phyloP scores from a whole-genome alignment of 2,113 vertebrate species.

The Erythrolamprus reginae region DNA sequence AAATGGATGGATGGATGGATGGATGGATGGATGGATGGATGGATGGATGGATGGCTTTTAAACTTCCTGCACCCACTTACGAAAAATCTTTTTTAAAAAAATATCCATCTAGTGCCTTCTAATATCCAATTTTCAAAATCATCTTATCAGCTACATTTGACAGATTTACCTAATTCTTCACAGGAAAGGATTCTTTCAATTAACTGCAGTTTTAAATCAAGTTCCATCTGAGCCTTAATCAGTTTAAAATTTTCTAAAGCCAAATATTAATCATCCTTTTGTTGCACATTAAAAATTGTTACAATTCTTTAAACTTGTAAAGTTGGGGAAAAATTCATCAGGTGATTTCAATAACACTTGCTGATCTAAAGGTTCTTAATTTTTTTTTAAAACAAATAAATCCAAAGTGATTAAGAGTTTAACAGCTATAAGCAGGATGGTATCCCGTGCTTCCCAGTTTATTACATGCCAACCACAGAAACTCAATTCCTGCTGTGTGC shows the following conservation, averaged over 20 bases:
- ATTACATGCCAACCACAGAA: neutral
- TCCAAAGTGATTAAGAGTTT: neutral
- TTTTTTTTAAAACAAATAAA: neutral
- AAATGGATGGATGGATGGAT: neutral
- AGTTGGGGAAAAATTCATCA: neutral
- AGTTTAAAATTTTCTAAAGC: neutral
- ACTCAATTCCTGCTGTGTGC: neutral
- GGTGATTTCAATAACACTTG: neutral
- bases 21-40: too few species aligned
- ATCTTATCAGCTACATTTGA: neutral
- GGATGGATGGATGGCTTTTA: neutral
- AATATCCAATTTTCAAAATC: neutral
- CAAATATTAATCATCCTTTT: neutral
- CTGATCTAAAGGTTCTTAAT: neutral
- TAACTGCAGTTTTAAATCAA: neutral
- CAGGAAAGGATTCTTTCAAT: neutral
- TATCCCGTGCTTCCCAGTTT: neutral
- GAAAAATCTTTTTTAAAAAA: neutral
- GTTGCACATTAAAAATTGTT: neutral
- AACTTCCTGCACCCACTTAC: neutral
- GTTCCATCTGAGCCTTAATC: neutral
- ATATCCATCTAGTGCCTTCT: neutral
- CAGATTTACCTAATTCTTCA: neutral
- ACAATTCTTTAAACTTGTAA: neutral
- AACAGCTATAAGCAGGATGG: neutral